Base-by-base conservation (phyloP, 1,140 invertebrate genomes). In the Hycleus phaleratus region DNA sequence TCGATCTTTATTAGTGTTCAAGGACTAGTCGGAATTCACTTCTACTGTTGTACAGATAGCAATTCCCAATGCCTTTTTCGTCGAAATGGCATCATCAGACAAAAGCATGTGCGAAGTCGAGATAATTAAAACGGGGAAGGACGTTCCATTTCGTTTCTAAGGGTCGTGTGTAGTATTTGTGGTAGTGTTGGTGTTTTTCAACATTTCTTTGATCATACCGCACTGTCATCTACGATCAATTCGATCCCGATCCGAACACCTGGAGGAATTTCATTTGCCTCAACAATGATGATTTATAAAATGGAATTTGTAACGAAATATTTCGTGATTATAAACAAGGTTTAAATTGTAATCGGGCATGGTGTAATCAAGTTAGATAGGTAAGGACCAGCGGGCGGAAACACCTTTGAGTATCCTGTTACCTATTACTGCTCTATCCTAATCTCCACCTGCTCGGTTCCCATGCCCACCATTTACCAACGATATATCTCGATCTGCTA, bases 61-160 rank as follows among this genome's bases (percentile, higher is more conserved):
- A 61, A 61, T 61, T 61, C 50, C 47, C 59, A 61, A 45, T 50
- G 49, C 54, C 55, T 56, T 49, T 32, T 18, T 32, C 32, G 45
- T 50, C 49, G 59, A 61, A 61, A 57, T 53, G 49, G 59, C 59
- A 32, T 60, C 50, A 58, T 52, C 60, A 64, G 58, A 64, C 63
- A 64, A 64, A 61, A 64, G 63, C 60, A 56, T 55, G 49, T 58
- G 55, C 61, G 49, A 60, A 56, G 53, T 59, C 56, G 48, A 50
- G 60, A 65, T 65, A 65, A 65, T 65, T 65, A 65, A 65, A 65
- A 58, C 58, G 60, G 63, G 60, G 59, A 38, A 32, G 32, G 32
- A 49, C 46, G 40, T 46, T 60, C 46, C 48, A 5, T 40, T 18
- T 18, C 18, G 9, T 54, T 60, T 54, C 49, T 55, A 32, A 7